Base-by-base conservation (phyloP, 1,140 invertebrate species). In the Magallana gigas region DNA sequence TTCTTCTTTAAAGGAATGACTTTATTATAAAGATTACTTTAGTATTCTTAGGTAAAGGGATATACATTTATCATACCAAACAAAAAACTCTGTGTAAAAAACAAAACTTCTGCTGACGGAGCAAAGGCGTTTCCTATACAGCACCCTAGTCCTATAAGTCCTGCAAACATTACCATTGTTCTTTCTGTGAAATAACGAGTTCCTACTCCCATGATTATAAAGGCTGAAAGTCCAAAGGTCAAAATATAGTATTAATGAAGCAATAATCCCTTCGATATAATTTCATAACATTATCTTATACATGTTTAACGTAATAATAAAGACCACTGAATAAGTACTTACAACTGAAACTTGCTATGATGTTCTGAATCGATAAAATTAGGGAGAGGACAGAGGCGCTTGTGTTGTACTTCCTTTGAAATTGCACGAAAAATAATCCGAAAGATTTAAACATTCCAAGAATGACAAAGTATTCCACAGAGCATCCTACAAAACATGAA, bases 81-180 rank as follows among this genome's bases (percentile, higher is more conserved):
- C 92, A 99, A 95, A 64, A 99, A 95, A 84, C 98, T 98, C 92
- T 99, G 99, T 11, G 97, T 97, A 62, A 99, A 91, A 97, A 99
- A 99, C 85, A 99, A 96, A 94, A 97, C 96, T 91, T 96, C 96
- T 71, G 98, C 96, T 94, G 96, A 97, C 84, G 95, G 94, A 0
- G 98, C 97, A 90, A 96, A 97, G 29, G 96, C 96, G 88, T 97
- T 98, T 8, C 80, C 23, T 8, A 86, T 23, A 14, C 18, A 14
- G 11, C 18, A 23, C 18, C 23, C 18, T 29, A 76, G 14, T 76
- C 68, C 68, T 29, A 76, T 76, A 29, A 76, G 2, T 29, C 23
- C 68, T 0, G 68, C 68, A 76, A 1, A 36, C 68, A 76, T 76
- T 3, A 76, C 68, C 68, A 76, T 76, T 12, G 68, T 76, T 29